Evolutionary conservation across 2,888 invertebrate genomes (phyloP), one percentile per base, ranked within the genome.

Genomic region (Ctena decussata): DNA sequence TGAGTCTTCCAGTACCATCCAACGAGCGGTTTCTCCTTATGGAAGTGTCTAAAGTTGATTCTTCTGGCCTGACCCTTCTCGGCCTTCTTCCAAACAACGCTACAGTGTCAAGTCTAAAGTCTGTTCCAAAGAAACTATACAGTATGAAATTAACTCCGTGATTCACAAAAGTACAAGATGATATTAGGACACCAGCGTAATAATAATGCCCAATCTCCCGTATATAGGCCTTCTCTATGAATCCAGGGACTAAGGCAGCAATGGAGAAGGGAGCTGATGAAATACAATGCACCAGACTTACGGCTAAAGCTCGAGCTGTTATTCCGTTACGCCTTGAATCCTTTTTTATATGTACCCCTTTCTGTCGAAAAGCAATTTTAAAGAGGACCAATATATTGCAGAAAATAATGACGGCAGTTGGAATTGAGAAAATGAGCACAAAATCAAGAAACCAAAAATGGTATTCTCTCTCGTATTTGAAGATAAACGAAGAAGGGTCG

Each of bases 371-470:
- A 3, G 35, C 18, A 15, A 65, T 65, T 35, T 18, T 21, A 32
- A 3, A 35, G 1, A 65, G 65, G 12, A 65, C 65, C 6, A 21
- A 3, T 1, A 65, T 30, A 18, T 65, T 65, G 21, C 65, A 18
- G 1, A 65, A 6, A 65, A 21, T 65, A 21, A 65, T 65, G 15
- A 65, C 0, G 5, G 35, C 21, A 12, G 21, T 15, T 3, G 65
- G 65, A 32, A 35, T 35, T 35, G 35, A 21, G 35, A 65, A 65
- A 35, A 65, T 65, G 15, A 65, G 65, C 3, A 65, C 65, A 35
- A 65, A 65, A 35, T 65, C 65, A 32, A 65, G 21, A 65, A 65
- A 30, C 65, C 65, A 65, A 30, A 65, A 65, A 35, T 65, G 65
- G 35, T 65, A 65, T 35, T 8, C 32, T 32, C 18, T 65, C 18